Conservation (phyloP, 2,797 vertebrate species). For the Sebastes variabilis region DNA sequence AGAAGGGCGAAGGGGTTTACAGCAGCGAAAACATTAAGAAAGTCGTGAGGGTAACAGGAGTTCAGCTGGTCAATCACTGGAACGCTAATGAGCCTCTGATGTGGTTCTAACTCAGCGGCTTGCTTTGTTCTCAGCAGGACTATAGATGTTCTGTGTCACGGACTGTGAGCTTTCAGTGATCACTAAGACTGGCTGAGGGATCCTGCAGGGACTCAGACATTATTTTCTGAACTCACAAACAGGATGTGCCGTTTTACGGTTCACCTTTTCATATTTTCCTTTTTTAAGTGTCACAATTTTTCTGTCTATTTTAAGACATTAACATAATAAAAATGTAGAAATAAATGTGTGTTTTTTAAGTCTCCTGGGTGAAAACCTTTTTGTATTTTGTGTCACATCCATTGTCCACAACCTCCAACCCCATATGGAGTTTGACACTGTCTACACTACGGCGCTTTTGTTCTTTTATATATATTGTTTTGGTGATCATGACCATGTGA, state of each 20-base stretch:
- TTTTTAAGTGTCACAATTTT: neutral
- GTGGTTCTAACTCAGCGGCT: constrained; percentile 42
- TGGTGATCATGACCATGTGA: too few relatives aligned
- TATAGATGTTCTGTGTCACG: constrained; percentile 34
- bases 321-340: neutral
- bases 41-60: constrained; percentile 45
- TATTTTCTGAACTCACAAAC: constrained; percentile 3
- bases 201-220: constrained; percentile 13
- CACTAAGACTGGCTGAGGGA: neutral
- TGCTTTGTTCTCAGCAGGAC: constrained; percentile 64
- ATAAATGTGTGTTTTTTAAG: neutral
- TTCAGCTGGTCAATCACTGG: constrained; percentile 65
- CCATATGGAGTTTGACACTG: too few relatives aligned
- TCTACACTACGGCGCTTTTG: too few relatives aligned
- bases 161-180: constrained; percentile 33
- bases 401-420: too few relatives aligned
- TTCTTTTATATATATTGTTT: too few relatives aligned
- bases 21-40: constrained; percentile 1
- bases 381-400: too few relatives aligned
- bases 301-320: neutral
- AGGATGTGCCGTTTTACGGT: neutral
- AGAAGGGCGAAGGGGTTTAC: neutral
- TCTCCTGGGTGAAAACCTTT: too few relatives aligned
- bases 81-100: constrained; percentile 59
- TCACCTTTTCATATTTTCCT: neutral